These are phyloP conservation scores for Enteromius anoplus DNA, from an alignment of 2,797 vertebrate genomes.

Conservation along the genomic window DNA sequence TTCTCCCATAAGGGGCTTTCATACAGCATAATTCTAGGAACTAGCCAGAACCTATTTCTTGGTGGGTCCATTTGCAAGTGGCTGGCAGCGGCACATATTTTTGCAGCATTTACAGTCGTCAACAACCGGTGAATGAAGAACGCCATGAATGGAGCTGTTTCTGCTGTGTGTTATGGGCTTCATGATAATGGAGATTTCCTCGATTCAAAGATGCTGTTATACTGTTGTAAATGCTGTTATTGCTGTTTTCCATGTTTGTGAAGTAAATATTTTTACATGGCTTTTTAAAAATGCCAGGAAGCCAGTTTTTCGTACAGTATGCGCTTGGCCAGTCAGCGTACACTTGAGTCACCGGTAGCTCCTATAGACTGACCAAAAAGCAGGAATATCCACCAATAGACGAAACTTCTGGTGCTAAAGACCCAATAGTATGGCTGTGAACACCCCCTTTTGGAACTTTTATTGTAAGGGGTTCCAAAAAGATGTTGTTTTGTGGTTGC, in stretches of 20 bases:
- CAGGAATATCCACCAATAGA: not conserved
- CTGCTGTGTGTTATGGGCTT: not conserved
- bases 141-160: not conserved
- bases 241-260: too few species aligned
- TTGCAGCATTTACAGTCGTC: not conserved
- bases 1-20: not conserved
- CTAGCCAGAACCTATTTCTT: not conserved
- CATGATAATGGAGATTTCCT: not conserved
- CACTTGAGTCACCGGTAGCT: not conserved
- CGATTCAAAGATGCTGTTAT: too few species aligned
- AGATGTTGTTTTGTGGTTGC: not conserved
- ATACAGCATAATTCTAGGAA: not conserved
- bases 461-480: not conserved
- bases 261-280: too few species aligned
- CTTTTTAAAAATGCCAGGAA: too few species aligned
- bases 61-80: not conserved
- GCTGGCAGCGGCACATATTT: too few species aligned
- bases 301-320: too few species aligned
- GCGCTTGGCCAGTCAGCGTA: too few species aligned
- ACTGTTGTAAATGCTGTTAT: too few species aligned
- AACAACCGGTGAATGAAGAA: not conserved
- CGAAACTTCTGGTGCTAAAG: not conserved
- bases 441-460: not conserved
- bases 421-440: not conserved
- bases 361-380: not conserved